phyloP scores from a whole-genome alignment of 2,888 invertebrate genomes.

The Bedellia somnulentella region DNA sequence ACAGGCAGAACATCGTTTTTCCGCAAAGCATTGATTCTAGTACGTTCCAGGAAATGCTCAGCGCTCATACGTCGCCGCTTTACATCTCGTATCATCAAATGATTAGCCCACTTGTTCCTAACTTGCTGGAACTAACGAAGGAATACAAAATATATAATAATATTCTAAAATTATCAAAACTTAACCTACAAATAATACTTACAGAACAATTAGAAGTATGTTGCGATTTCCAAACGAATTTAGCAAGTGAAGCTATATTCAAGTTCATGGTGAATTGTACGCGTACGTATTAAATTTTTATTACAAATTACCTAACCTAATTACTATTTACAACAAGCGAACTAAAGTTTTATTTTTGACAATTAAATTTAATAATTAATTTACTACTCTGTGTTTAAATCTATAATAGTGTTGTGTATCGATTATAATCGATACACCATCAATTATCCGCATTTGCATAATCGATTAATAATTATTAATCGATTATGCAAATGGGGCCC shows the following conservation, averaged over 20 bases:
- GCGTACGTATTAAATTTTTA: too few relatives aligned
- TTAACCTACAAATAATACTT: slow-evolving; percentile 5
- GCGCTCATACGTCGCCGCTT: slow-evolving; percentile 76
- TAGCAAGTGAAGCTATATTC: slow-evolving; percentile 25
- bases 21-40: slow-evolving; percentile 80
- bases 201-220: slow-evolving; percentile 34
- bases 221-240: slow-evolving; percentile 42
- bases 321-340: too few relatives aligned
- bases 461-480: too few relatives aligned
- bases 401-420: too few relatives aligned
- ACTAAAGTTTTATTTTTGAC: too few relatives aligned
- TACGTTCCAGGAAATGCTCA: slow-evolving; percentile 74
- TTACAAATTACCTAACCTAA: too few relatives aligned
- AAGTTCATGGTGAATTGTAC: too few relatives aligned
- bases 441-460: too few relatives aligned
- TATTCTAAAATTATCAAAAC: slow-evolving; percentile 4
- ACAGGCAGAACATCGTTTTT: slow-evolving; percentile 84
- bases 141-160: neutral
- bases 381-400: too few relatives aligned
- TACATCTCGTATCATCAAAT: slow-evolving; percentile 84
- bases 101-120: slow-evolving; percentile 77
- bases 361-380: too few relatives aligned
- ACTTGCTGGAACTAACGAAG: slow-evolving; percentile 66
- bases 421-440: too few relatives aligned
- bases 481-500: too few relatives aligned